A percentile compares a stretch with the other conserved stretches of the same genome.
Conservation (phyloP, 1,140 invertebrate species). For the Batillaria attramentaria region DNA sequence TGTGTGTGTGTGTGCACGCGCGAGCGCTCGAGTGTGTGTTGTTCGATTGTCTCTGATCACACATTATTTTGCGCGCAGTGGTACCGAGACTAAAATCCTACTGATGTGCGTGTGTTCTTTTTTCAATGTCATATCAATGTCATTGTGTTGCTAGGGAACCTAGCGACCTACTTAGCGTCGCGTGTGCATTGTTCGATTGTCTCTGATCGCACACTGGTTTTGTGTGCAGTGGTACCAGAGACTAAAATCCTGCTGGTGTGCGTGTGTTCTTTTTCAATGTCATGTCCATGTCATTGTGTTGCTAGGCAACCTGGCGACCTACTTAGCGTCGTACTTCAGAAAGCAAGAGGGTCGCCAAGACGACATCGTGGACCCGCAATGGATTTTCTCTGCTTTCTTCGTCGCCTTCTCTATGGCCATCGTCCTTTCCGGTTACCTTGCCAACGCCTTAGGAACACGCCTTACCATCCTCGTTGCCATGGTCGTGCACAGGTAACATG, state of each 20-base stretch:
- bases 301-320: conserved; percentile 39
- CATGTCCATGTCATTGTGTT: no score
- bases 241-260: neutral
- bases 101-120: neutral
- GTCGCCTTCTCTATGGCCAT: conserved; percentile 41
- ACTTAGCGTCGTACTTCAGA: conserved; percentile 38
- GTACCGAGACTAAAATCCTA: neutral
- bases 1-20: neutral
- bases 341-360: neutral
- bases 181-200: neutral
- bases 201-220: neutral
- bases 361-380: conserved; percentile 38
- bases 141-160: neutral
- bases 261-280: neutral
- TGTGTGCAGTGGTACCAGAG: neutral
- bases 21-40: neutral
- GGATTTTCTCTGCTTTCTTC: conserved; percentile 46
- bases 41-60: neutral
- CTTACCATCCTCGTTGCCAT: conserved; percentile 30
- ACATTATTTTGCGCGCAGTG: neutral
- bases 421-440: conserved; percentile 37
- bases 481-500: conserved; percentile 40
- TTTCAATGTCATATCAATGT: neutral
- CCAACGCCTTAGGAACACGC: conserved; percentile 29
- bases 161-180: neutral